phyloP scores from a whole-genome alignment of 2,113 vertebrate genomes.

The Ivindomyrus marchei region DNA sequence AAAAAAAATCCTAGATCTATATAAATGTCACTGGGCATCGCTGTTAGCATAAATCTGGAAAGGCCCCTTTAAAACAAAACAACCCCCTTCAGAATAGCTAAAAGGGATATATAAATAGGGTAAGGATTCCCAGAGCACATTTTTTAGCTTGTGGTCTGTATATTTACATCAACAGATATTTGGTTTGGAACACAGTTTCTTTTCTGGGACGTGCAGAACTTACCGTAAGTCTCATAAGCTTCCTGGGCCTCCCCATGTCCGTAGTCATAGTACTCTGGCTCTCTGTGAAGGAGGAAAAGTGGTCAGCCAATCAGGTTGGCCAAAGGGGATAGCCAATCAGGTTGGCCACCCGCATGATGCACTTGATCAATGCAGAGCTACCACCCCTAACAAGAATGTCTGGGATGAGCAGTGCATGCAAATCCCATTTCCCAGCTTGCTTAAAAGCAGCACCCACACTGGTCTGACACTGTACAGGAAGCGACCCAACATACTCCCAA shows the following conservation, averaged over 20 bases:
- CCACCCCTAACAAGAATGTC: background rate
- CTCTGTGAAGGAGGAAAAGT: slow-evolving; percentile 60
- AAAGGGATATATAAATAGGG: background rate
- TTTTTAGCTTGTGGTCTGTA: background rate
- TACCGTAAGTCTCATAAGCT: slow-evolving; percentile 90
- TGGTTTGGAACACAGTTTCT: background rate
- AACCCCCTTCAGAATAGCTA: background rate
- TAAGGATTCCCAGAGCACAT: background rate
- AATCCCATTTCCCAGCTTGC: background rate
- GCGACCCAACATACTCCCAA: background rate
- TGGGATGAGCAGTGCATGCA: background rate
- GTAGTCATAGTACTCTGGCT: slow-evolving; percentile 96
- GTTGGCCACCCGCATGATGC: background rate
- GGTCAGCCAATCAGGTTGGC: background rate
- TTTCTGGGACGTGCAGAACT: slow-evolving; percentile 19
- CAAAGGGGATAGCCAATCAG: slow-evolving; percentile 10
- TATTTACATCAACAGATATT: background rate
- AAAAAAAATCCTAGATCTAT: background rate
- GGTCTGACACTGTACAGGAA: background rate
- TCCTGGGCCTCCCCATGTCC: slow-evolving; percentile 92
- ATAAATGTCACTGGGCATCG: background rate
- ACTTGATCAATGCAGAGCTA: slow-evolving; percentile 56
- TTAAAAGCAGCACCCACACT: background rate
- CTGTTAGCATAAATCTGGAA: background rate
- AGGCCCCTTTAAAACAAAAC: background rate